Percentiles rank a stretch among this genome's conserved stretches.
phyloP scores from a whole-genome alignment of 2,888 invertebrate species.

The Amphipyra tragopoginis region DNA sequence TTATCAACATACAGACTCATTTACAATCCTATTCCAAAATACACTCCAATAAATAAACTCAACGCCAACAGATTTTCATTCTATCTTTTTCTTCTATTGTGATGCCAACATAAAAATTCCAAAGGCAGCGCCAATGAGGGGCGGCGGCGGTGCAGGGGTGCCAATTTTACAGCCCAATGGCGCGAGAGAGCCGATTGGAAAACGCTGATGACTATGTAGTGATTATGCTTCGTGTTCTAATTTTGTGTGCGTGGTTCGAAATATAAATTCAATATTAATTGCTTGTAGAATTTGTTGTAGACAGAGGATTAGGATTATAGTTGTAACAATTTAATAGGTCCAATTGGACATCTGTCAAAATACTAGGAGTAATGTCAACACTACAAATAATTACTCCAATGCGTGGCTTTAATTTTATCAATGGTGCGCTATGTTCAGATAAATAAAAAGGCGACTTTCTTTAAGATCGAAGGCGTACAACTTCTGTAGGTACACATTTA shows the following conservation, averaged over 20 bases:
- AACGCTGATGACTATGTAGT: slow-evolving; percentile 64
- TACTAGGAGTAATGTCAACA: no score
- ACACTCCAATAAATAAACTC: slow-evolving; percentile 26
- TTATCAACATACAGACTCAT: slow-evolving; percentile 5
- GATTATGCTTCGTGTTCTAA: slow-evolving; percentile 59
- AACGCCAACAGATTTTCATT: slow-evolving; percentile 20
- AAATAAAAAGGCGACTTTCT: no score
- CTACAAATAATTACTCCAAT: no score
- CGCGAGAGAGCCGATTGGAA: slow-evolving; percentile 69
- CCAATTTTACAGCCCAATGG: slow-evolving; percentile 75
- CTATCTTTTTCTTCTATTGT: slow-evolving; percentile 53
- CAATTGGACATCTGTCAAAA: no score
- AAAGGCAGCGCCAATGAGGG: slow-evolving; percentile 57
- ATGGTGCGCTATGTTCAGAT: no score
- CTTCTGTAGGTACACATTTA: no score
- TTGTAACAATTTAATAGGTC: no score
- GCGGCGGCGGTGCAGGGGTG: slow-evolving; percentile 59
- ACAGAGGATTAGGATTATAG: no score
- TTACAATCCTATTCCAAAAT: slow-evolving; percentile 28
- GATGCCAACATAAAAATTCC: slow-evolving; percentile 66
- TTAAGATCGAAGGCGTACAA: no score
- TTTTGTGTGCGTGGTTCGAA: slow-evolving; percentile 41
- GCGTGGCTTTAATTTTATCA: no score
- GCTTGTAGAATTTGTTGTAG: neutral
- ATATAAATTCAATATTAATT: slow-evolving; percentile 22